Base-by-base conservation (phyloP, 2,888 invertebrate genomes). In the Neoitamus cyanurus region DNA sequence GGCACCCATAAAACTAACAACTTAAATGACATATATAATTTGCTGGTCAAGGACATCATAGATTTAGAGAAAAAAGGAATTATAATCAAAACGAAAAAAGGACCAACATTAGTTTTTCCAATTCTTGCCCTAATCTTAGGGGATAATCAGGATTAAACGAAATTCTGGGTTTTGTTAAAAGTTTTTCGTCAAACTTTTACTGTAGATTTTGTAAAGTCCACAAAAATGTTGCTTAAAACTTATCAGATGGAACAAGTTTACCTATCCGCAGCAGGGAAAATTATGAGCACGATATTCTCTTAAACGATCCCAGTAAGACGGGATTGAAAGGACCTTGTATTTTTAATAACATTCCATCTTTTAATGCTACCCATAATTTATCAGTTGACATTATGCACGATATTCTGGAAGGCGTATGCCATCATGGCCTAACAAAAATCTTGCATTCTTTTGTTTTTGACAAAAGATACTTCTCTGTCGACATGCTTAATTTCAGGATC, bases 131-230 rank as follows among this genome's bases (percentile, higher is more conserved):
- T 84, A 13, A 48, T 83, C 3, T 58, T 83, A 13, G 48, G 48
- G 2, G 77, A 68, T 58, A 84, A 58, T 77, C 75, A 20, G 77
- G 84, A 68, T 37, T 75, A 37, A 84, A 84, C n/a, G 75, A 84
- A 77, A 7, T 84, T 25, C 68, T 84, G 13, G 84, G 68, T 68
- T 84, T 84, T 69, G 30, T 28, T 20, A 84, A 77, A 68, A 75
- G 75, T 11, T 84, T 84, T 84, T 75, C 84, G 30, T 15, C 84
- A 77, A 75, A 84, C 68, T 46, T 25, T 9, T 75, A 34, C 30
- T 84, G 84, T 34, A 84, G 84, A 68, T 84, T 84, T 84, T 84
- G 84, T 69, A 84, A 13, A 3, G 75, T 75, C 30, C 48, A 13
- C 28, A 84, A 75, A 6, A 13, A 70, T 9, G 6, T 11, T 28